A percentile compares a stretch with the other conserved stretches of the same genome.
These are phyloP conservation scores for Epinephelus moara DNA, from an alignment of 2,113 vertebrate genomes.

Conservation along the genomic window DNA sequence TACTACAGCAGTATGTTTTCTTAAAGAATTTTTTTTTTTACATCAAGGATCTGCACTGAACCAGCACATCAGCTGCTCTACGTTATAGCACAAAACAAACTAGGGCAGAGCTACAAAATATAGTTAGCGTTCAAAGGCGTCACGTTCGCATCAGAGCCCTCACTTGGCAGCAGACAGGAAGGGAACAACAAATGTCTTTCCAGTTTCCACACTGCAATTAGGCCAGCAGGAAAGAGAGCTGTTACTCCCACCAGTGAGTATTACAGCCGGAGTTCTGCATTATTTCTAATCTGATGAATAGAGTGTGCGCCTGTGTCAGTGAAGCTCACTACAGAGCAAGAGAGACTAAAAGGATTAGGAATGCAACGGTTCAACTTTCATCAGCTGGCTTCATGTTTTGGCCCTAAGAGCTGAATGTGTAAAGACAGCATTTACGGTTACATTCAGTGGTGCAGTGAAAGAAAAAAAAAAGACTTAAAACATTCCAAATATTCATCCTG, in stretches of 20 bases:
- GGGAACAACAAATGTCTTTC: slow-evolving; percentile 61
- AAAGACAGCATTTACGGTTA: not conserved
- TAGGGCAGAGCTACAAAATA: slow-evolving; percentile 10
- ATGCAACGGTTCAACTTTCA: slow-evolving; percentile 13
- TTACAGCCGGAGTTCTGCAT: slow-evolving; percentile 37
- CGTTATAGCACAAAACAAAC: slow-evolving; percentile 37
- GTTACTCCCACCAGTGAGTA: slow-evolving; percentile 63
- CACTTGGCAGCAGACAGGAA: slow-evolving; percentile 71
- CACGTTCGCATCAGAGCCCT: slow-evolving; percentile 27
- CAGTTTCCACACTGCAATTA: slow-evolving; percentile 73
- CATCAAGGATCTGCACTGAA: slow-evolving; percentile 6
- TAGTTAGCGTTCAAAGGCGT: slow-evolving; percentile 49
- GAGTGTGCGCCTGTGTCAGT: not conserved
- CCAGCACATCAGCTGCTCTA: slow-evolving; percentile 18
- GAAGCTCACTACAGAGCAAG: slow-evolving; percentile 18
- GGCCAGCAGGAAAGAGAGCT: slow-evolving; percentile 72
- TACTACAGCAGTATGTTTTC: slow-evolving; percentile 27
- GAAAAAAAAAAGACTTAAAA: not conserved
- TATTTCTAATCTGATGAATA: slow-evolving; percentile 41
- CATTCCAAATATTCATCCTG: not conserved
- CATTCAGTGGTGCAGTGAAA: not conserved
- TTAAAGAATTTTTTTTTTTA: slow-evolving; percentile 4
- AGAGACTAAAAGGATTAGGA: slow-evolving; percentile 26
- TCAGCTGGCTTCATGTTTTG: slow-evolving; percentile 2
- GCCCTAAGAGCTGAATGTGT: not conserved